Evolutionary conservation across 2,797 vertebrate genomes (phyloP).

Genomic region (Aselliscus stoliczkanus): DNA sequence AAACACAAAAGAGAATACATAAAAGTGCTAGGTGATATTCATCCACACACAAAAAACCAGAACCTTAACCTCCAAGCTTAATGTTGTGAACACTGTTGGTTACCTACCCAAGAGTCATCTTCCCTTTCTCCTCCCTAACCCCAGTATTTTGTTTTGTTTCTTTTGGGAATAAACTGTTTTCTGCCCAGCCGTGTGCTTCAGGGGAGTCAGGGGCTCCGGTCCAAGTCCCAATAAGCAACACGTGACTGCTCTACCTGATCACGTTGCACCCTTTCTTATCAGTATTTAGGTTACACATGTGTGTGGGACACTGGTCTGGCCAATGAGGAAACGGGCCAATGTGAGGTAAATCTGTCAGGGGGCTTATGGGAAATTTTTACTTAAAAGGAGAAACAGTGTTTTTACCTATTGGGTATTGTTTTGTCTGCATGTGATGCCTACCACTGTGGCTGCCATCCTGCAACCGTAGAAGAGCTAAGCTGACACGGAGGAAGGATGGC

Average conservation of each 20-base stretch:
- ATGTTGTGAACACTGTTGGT: neutral
- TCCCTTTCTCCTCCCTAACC: neutral
- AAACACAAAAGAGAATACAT: neutral
- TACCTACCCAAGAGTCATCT: neutral
- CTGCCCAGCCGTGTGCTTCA: neutral
- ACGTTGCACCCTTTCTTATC: neutral
- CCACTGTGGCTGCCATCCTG: neutral
- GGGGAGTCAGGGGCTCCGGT: neutral
- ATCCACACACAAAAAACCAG: neutral
- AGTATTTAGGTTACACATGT: neutral
- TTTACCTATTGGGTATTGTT: neutral
- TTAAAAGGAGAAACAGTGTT: neutral
- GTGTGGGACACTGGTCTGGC: neutral
- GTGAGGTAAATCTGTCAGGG: neutral
- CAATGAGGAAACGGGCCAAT: neutral
- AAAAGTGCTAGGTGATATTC: neutral
- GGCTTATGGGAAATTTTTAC: neutral
- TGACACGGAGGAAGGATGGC: neutral
- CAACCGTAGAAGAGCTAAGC: neutral
- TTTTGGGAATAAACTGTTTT: neutral
- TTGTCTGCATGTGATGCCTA: neutral
- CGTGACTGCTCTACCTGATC: neutral
- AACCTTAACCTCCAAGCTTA: neutral
- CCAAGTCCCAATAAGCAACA: neutral
- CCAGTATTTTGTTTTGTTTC: neutral